Conservation (phyloP, 30 jellyfish, hydroid and myxozoan species). For the Rhopilema esculentum region DNA sequence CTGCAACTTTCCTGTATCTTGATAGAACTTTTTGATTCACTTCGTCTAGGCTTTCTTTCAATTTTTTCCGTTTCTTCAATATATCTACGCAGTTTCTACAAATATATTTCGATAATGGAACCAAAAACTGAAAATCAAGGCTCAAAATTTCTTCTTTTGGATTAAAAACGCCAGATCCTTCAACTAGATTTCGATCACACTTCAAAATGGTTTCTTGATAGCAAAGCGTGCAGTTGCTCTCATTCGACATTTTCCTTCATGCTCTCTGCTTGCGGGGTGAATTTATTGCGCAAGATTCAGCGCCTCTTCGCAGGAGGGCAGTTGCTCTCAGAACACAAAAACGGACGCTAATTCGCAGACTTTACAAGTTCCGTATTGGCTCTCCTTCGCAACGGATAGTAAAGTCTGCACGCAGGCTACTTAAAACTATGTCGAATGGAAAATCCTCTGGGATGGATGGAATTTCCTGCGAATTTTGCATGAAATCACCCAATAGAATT, state of each 20-base stretch:
- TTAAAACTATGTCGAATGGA: too few species aligned
- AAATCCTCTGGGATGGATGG: too few species aligned
- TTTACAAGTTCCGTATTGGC: not conserved
- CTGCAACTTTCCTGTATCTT: not conserved
- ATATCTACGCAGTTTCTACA: slow-evolving; percentile 23
- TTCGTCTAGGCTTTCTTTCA: slow-evolving; percentile 17
- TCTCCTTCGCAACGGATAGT: not conserved
- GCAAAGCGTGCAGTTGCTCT: slow-evolving; percentile 33
- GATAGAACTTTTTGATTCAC: not conserved
- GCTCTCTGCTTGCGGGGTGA: not conserved
- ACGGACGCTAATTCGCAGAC: not conserved
- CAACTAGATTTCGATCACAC: slow-evolving; percentile 36
- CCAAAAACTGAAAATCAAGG: not conserved
- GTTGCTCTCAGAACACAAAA: not conserved
- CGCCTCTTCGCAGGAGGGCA: slow-evolving; percentile 26
- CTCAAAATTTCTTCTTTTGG: slow-evolving; percentile 11
- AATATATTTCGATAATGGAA: slow-evolving; percentile 6
- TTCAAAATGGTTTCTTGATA: slow-evolving; percentile 3
- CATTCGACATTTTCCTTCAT: not conserved
- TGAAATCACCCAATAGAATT: too few species aligned
- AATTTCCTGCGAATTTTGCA: too few species aligned
- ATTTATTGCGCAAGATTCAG: slow-evolving; percentile 11
- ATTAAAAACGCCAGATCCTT: slow-evolving; percentile 32
- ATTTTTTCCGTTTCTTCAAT: slow-evolving; percentile 8
- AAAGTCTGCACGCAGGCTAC: not conserved